Conservation (phyloP, 30 jellyfish, hydroid and myxozoan species). For the Phacellophora camtschatica region DNA sequence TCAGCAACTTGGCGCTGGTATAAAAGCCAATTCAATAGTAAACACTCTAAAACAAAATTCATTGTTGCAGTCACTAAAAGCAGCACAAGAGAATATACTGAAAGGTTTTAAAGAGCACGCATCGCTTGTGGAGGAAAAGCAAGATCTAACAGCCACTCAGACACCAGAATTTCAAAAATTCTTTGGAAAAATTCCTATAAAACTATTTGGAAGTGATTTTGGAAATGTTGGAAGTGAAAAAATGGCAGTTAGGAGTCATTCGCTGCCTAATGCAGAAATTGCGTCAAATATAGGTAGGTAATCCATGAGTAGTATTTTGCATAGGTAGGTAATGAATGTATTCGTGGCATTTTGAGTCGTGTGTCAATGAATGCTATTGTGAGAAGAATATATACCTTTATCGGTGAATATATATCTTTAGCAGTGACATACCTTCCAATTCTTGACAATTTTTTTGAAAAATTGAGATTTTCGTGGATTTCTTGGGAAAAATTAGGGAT, state of each 20-base stretch:
- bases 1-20: slow-evolving; percentile 71
- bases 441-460: no score
- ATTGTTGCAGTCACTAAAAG: slow-evolving; percentile 44
- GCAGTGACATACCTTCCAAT: no score
- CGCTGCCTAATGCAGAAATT: neutral
- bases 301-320: no score
- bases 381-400: no score
- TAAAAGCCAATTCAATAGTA: slow-evolving; percentile 38
- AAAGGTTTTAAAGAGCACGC: slow-evolving; percentile 18
- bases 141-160: neutral
- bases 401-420: no score
- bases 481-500: no score
- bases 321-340: no score
- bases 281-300: slow-evolving; percentile 26
- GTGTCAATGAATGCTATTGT: no score
- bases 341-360: no score
- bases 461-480: no score
- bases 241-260: slow-evolving; percentile 25
- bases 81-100: slow-evolving; percentile 55
- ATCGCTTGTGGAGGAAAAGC: slow-evolving; percentile 12
- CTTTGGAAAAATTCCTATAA: slow-evolving; percentile 56
- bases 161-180: slow-evolving; percentile 44
- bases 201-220: slow-evolving; percentile 44
- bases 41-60: slow-evolving; percentile 46
- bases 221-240: slow-evolving; percentile 71